phyloP scores from a whole-genome alignment of 53 echinoderm and acorn worm genomes.

The Pentamera pediparva region DNA sequence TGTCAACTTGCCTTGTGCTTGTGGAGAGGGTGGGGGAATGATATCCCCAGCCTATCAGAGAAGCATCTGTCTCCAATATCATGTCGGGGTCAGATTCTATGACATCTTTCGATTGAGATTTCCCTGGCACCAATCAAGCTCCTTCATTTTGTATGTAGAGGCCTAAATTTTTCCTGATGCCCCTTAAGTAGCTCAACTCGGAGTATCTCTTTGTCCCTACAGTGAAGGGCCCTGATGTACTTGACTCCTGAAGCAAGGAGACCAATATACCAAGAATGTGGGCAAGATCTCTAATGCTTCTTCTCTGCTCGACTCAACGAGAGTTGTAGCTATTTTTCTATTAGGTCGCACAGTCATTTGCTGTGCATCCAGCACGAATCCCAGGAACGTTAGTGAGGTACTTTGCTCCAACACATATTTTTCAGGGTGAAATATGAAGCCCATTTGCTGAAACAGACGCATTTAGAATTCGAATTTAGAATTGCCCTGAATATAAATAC shows the following conservation, averaged over 20 bases:
- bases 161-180: not conserved
- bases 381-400: not conserved
- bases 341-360: not conserved
- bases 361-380: not conserved
- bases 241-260: not conserved
- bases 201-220: not conserved
- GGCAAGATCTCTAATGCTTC: not conserved
- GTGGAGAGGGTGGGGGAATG: not conserved
- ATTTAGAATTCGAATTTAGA: not conserved
- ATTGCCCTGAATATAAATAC: no score
- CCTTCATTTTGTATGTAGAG: not conserved
- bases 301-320: not conserved
- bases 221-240: not conserved
- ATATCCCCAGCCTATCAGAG: not conserved
- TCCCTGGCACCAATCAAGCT: not conserved
- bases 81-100: not conserved
- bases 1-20: not conserved
- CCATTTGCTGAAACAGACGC: not conserved
- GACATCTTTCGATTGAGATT: not conserved
- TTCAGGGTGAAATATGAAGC: not conserved
- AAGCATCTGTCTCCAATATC: not conserved
- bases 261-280: not conserved
- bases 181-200: not conserved
- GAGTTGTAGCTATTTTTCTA: not conserved
- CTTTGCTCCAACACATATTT: not conserved